These are phyloP conservation scores for Pagrus major DNA, from an alignment of 2,113 vertebrate species.

Conservation along the genomic window DNA sequence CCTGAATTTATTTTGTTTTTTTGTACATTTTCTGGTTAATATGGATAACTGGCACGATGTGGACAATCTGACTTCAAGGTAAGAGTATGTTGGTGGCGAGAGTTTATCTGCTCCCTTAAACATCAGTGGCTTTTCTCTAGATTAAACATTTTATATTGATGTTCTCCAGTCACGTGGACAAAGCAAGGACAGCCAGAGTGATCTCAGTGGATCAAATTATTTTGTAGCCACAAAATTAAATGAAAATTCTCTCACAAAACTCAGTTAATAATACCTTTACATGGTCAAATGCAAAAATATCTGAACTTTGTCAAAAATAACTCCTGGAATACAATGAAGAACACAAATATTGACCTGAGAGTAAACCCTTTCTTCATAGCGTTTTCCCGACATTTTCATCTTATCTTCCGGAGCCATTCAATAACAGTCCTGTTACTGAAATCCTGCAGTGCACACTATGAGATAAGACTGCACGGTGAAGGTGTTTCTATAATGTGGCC, in stretches of 20 bases:
- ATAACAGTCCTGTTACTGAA: not conserved
- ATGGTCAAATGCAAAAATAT: not conserved
- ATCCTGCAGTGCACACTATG: constrained; percentile 37
- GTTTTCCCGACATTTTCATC: not conserved
- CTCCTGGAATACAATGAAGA: not conserved
- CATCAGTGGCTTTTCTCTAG: not conserved
- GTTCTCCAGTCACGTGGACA: not conserved
- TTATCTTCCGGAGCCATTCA: constrained; percentile 16
- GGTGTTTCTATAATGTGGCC: constrained; percentile 65
- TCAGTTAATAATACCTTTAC: not conserved
- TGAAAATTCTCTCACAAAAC: not conserved
- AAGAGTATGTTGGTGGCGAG: not conserved
- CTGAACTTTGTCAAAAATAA: not conserved
- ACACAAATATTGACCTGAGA: not conserved
- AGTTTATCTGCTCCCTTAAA: not conserved
- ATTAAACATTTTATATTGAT: not conserved
- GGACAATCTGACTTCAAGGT: not conserved
- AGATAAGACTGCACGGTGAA: constrained; percentile 51
- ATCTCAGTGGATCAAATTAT: not conserved
- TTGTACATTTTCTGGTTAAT: constrained; percentile 1
- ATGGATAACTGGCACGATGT: not conserved
- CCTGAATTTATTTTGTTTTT: not conserved
- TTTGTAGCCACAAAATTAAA: not conserved
- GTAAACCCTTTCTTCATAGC: not conserved
- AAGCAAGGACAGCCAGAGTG: not conserved